Evolutionary conservation across 2,797 vertebrate species (phyloP), one percentile per base, ranked within the genome.

Genomic region (Coregonus suidteri): DNA sequence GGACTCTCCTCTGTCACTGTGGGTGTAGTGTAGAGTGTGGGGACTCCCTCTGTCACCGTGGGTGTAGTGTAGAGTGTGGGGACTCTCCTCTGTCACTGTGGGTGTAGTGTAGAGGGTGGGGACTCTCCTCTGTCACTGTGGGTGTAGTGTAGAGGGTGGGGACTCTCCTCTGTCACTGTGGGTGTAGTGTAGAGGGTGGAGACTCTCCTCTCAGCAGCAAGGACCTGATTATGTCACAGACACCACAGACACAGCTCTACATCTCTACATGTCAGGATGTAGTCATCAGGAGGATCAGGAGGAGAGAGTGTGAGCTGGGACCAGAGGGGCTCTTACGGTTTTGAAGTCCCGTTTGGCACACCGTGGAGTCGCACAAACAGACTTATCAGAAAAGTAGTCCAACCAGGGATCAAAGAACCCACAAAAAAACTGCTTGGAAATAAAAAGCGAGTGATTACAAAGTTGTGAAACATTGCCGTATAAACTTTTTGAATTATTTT

Each of bases 151-250:
- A 6, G 6, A 37, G 37, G 37, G 37, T 37, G 6, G 37, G 37
- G 37, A 37, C 37, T 37, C 37, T 37, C 6, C 37, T 37, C 6
- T 6, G 37, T 6, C 37, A 1, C 6, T 6, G 6, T 37, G 37
- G 37, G 37, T 37, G 37, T 37, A 0, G 37, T 6, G 1, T 5
- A 1, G 5, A 37, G 37, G 37, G 64, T 37, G 35, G 35, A 1
- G 74, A 75, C n/a, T 53, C 37, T 35, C 74, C 4, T 52, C 62
- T 30, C 65, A 75, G 31, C 72, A 73, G 72, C 11, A 37, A 59
- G 31, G 54, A 37, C 9, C 30, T 59, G 20, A 52, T 67, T 75
- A 25, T 15, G 13, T 75, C 47, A 25, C 34, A 16, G 41, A 15
- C 41, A 52, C 15, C 4, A 16, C 47, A 51, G 74, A 62, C 30